Evolutionary conservation across 2,113 vertebrate genomes (phyloP).

Genomic region (Lophotis ruficrista): DNA sequence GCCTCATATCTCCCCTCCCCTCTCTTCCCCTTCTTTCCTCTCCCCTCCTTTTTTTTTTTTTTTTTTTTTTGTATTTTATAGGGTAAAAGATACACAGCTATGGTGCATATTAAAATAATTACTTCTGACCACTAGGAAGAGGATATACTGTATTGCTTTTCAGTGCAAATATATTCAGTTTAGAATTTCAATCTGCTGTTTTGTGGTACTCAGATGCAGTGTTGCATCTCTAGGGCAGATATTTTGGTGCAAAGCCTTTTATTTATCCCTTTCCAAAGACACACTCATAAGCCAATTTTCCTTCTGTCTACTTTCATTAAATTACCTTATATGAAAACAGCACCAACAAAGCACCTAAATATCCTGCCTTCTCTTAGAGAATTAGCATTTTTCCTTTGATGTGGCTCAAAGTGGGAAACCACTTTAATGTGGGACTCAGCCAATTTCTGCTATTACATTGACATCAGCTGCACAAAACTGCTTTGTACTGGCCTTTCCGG

Average conservation of each 20-base stretch:
- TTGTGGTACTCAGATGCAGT: not conserved
- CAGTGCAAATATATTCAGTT: not conserved
- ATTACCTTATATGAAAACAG: slow-evolving; percentile 30
- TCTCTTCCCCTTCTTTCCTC: no score
- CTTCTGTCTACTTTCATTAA: slow-evolving; percentile 43
- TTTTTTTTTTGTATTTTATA: not conserved
- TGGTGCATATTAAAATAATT: not conserved
- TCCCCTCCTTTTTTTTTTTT: rapidly evolving
- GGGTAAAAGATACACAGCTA: not conserved
- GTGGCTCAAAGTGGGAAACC: slow-evolving; percentile 36
- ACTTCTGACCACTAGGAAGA: not conserved
- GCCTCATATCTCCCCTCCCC: no score
- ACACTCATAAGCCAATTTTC: slow-evolving; percentile 36
- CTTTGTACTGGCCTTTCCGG: not conserved
- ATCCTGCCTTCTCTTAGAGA: slow-evolving; percentile 14
- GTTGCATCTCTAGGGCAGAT: not conserved
- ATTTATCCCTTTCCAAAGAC: slow-evolving; percentile 19
- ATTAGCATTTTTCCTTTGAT: slow-evolving; percentile 50
- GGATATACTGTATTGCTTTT: not conserved
- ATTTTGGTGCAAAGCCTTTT: not conserved
- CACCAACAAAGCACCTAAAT: slow-evolving; percentile 1
- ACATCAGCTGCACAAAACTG: not conserved
- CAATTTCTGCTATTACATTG: slow-evolving; percentile 18
- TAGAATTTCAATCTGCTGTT: not conserved
- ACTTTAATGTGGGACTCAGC: not conserved